Percentiles rank a stretch among this genome's conserved stretches.
phyloP scores from a whole-genome alignment of 1,140 invertebrate genomes.

The Cotesia glomerata region DNA sequence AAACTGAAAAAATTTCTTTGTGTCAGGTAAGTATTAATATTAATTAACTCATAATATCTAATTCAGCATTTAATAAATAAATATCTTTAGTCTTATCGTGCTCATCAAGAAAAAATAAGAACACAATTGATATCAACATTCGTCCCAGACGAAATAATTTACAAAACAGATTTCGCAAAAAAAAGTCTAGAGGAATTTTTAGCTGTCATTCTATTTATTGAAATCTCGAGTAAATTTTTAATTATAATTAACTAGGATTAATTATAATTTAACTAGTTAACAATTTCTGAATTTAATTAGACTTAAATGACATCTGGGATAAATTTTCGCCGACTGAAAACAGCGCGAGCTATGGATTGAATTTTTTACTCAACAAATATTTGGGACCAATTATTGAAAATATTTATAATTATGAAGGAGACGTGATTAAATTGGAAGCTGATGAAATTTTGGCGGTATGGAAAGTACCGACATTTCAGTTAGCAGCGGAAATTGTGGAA shows the following conservation, averaged over 20 bases:
- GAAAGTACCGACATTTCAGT: slow-evolving; percentile 39
- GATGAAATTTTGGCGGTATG: slow-evolving; percentile 46
- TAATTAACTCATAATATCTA: not conserved
- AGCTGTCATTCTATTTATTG: slow-evolving; percentile 33
- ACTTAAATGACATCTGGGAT: slow-evolving; percentile 39
- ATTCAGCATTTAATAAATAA: not conserved
- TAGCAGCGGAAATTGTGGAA: slow-evolving; percentile 32
- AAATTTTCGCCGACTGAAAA: slow-evolving; percentile 38
- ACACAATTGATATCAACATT: slow-evolving; percentile 40
- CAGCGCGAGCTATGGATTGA: slow-evolving; percentile 43
- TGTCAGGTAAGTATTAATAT: slow-evolving; percentile 37
- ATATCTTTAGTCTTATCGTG: slow-evolving; percentile 30
- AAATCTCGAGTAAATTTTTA: slow-evolving; percentile 31
- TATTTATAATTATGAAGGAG: slow-evolving; percentile 46
- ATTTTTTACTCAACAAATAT: slow-evolving; percentile 42
- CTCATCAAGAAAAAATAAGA: slow-evolving; percentile 18
- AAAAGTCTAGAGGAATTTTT: slow-evolving; percentile 28
- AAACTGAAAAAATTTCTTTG: slow-evolving; percentile 26
- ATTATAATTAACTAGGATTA: too few species aligned
- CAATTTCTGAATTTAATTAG: slow-evolving; percentile 8
- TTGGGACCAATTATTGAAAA: slow-evolving; percentile 40
- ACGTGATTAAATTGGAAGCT: slow-evolving; percentile 42
- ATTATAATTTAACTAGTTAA: too few species aligned
- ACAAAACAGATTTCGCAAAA: slow-evolving; percentile 23
- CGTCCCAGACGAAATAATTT: slow-evolving; percentile 43